These are phyloP conservation scores for Watersipora subatra DNA, from an alignment of 1,140 invertebrate genomes.

Conservation along the genomic window DNA sequence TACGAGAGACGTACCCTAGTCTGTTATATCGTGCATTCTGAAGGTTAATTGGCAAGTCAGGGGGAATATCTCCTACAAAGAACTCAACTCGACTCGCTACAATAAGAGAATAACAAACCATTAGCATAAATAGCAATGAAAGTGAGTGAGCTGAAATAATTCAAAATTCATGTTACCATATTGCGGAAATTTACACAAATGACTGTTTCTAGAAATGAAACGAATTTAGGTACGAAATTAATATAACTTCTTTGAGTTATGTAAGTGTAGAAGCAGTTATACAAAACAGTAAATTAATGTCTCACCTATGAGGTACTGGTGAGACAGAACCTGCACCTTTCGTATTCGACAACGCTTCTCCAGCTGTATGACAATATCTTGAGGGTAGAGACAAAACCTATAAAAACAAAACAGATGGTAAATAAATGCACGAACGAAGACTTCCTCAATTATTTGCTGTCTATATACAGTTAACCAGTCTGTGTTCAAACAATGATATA, in stretches of 20 bases:
- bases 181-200: neutral
- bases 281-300: too few species aligned
- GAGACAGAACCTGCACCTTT: constrained; percentile 76
- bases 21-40: constrained; percentile 40
- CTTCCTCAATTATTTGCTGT: too few species aligned
- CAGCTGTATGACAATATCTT: constrained; percentile 75
- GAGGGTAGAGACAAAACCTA: constrained; percentile 61
- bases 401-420: too few species aligned
- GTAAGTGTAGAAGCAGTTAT: too few species aligned
- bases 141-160: constrained; percentile 1
- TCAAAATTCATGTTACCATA: neutral
- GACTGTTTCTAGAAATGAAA: neutral
- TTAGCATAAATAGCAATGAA: too few species aligned
- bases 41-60: constrained; percentile 20
- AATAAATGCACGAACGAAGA: too few species aligned
- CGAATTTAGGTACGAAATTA: too few species aligned
- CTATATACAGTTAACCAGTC: too few species aligned
- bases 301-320: constrained; percentile 82
- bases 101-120: too few species aligned
- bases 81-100: constrained; percentile 42
- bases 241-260: too few species aligned
- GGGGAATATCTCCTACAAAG: constrained; percentile 40
- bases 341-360: constrained; percentile 56
- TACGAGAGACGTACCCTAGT: constrained; percentile 41
- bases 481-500: too few species aligned